Evolutionary conservation across 2,113 vertebrate genomes (phyloP).

Genomic region (Canis aureus): DNA sequence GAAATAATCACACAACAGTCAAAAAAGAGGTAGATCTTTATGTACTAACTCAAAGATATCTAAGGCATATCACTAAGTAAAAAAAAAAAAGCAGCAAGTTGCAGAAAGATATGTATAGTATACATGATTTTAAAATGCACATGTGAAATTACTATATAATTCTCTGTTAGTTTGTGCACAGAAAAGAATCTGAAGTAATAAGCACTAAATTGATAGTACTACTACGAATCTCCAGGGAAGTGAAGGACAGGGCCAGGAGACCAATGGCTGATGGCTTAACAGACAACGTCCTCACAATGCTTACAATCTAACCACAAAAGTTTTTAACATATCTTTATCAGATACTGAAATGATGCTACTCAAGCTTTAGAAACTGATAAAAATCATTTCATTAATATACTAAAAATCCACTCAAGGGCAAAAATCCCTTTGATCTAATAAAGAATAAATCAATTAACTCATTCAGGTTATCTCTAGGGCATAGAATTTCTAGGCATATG

Average conservation of each 20-base stretch:
- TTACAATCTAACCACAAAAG: neutral
- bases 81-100: neutral
- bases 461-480: neutral
- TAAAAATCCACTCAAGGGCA: conserved; percentile 14
- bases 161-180: neutral
- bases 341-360: neutral
- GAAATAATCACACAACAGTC: neutral
- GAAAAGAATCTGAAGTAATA: neutral
- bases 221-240: neutral
- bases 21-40: neutral
- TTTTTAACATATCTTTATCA: neutral
- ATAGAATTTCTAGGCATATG: neutral
- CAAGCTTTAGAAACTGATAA: neutral
- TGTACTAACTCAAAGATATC: neutral
- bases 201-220: neutral
- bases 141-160: neutral
- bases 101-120: neutral
- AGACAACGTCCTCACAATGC: neutral
- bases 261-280: neutral
- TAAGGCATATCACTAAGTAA: neutral
- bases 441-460: neutral
- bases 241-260: neutral
- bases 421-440: conserved; percentile 26
- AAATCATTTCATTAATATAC: neutral
- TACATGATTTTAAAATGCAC: neutral